These are phyloP conservation scores for Trichonephila clavipes DNA, from an alignment of 1,140 invertebrate genomes.

Conservation along the genomic window DNA sequence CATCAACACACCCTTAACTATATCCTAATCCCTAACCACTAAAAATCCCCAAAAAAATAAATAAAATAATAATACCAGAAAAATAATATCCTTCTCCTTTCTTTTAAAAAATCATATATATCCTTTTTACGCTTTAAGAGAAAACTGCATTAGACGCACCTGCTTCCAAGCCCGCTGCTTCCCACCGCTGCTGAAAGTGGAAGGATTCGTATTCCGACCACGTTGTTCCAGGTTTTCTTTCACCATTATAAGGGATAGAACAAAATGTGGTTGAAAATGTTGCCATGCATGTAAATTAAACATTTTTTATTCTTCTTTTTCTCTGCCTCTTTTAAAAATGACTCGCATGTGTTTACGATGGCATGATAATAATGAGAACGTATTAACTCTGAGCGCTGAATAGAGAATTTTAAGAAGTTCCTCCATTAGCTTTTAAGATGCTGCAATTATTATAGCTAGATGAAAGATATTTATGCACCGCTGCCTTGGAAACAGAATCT, in stretches of 20 bases:
- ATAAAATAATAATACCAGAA: background rate
- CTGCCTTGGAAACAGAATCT: no score
- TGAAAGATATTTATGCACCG: background rate
- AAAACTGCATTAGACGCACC: background rate
- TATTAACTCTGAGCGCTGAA: background rate
- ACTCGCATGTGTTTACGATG: slow-evolving; percentile 51
- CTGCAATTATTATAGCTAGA: background rate
- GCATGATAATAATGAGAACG: slow-evolving; percentile 20
- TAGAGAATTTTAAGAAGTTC: slow-evolving; percentile 27
- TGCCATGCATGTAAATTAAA: slow-evolving; percentile 35
- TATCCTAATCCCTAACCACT: no score
- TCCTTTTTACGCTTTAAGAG: slow-evolving; percentile 23
- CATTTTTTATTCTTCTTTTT: background rate
- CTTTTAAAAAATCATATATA: background rate
- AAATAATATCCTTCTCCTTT: background rate
- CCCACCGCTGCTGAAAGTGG: slow-evolving; percentile 7
- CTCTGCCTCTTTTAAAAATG: background rate
- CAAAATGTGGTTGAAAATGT: background rate
- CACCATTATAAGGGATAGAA: background rate
- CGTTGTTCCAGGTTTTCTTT: slow-evolving; percentile 17
- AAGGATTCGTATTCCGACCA: slow-evolving; percentile 13
- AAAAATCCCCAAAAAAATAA: no score
- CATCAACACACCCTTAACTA: no score
- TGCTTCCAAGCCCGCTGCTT: background rate
- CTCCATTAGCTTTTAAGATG: background rate